Evolutionary conservation across 2,113 vertebrate genomes (phyloP).

Genomic region (Riparia riparia): DNA sequence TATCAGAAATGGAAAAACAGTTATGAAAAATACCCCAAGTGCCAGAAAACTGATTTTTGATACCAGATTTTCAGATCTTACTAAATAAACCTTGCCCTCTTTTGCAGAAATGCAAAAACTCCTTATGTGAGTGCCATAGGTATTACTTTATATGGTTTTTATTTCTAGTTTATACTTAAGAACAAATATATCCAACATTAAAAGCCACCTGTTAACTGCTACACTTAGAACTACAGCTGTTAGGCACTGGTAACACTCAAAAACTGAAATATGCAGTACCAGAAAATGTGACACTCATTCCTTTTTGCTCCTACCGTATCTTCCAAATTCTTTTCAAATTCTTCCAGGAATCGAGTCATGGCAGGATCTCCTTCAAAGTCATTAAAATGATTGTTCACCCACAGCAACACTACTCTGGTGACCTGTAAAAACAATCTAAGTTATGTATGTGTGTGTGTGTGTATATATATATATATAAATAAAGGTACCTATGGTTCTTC

Average conservation of each 20-base stretch:
- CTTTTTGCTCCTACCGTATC: conserved; percentile 79
- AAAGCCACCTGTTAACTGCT: background rate
- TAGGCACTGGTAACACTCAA: background rate
- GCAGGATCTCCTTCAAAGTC: conserved; percentile 95
- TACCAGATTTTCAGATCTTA: background rate
- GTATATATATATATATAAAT: background rate
- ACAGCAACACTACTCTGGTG: conserved; percentile 92
- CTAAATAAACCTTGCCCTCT: background rate
- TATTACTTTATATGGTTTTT: background rate
- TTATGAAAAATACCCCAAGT: background rate
- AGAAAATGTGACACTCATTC: background rate
- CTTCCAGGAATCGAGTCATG: conserved; percentile 94
- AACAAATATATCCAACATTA: background rate
- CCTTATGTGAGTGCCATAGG: fast-evolving
- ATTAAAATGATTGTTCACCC: conserved; percentile 99
- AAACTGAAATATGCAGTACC: background rate
- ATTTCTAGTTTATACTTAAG: background rate
- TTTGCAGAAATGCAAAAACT: background rate
- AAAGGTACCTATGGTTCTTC: background rate
- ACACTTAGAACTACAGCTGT: background rate
- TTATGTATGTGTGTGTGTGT: background rate
- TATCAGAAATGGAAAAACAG: background rate
- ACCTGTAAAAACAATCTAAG: conserved; percentile 77
- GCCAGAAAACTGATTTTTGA: background rate
- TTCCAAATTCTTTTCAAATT: conserved; percentile 94